Evolutionary conservation across 2,113 vertebrate genomes (phyloP).

Genomic region (Chrysochloris asiatica): DNA sequence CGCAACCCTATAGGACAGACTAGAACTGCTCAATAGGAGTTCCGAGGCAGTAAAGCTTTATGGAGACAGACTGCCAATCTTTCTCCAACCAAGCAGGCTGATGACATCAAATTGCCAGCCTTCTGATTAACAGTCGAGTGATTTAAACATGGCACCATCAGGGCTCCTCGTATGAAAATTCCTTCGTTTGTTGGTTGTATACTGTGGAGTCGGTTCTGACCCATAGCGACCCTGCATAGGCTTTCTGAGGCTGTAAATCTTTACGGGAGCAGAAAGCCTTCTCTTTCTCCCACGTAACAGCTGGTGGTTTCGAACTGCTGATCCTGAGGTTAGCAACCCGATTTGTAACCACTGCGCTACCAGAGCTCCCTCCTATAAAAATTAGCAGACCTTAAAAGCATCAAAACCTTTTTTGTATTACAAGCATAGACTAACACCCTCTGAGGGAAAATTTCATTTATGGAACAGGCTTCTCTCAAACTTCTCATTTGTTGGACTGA

Average conservation of each 20-base stretch:
- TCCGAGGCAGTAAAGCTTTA: not conserved
- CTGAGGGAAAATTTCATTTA: not conserved
- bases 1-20: not conserved
- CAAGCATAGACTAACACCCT: not conserved
- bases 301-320: too few species aligned
- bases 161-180: not conserved
- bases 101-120: not conserved
- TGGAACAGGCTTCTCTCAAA: not conserved
- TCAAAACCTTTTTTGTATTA: not conserved
- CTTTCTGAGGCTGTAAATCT: too few species aligned
- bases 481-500: not conserved
- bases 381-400: conserved; percentile 18
- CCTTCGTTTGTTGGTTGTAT: too few species aligned
- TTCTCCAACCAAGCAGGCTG: not conserved
- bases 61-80: not conserved
- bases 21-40: not conserved
- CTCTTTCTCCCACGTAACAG: too few species aligned
- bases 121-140: not conserved
- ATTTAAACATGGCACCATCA: not conserved
- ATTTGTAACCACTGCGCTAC: too few species aligned
- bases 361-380: too few species aligned
- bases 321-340: too few species aligned
- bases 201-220: too few species aligned
- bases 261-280: too few species aligned
- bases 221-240: too few species aligned